Evolutionary conservation across 2,888 invertebrate species (phyloP).

Genomic region (Gerosis bhagava): DNA sequence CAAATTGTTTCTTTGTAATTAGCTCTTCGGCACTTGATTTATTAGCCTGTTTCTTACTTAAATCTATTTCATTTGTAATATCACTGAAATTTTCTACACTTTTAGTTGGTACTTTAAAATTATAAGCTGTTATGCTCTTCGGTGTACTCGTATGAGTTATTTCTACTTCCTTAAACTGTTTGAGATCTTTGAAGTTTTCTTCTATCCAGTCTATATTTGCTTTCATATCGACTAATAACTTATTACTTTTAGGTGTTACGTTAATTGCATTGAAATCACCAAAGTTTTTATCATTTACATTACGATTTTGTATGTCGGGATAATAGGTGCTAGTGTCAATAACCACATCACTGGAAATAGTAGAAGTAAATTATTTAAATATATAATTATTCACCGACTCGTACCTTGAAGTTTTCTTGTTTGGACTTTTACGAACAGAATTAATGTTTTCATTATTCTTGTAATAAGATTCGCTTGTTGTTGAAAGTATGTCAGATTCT

Average conservation of each 20-base stretch:
- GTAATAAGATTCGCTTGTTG: background rate
- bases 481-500: background rate
- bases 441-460: background rate
- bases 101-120: background rate
- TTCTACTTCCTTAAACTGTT: background rate
- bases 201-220: constrained; percentile 33
- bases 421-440: background rate
- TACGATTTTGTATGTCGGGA: too few species aligned
- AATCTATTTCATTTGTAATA: constrained; percentile 37
- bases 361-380: background rate
- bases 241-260: background rate
- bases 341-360: background rate
- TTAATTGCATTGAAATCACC: too few species aligned
- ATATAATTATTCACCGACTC: background rate
- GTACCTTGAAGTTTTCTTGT: too few species aligned
- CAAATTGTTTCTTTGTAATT: constrained; percentile 50
- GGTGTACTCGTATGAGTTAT: background rate
- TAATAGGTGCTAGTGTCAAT: too few species aligned
- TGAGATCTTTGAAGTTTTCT: constrained; percentile 28
- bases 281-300: too few species aligned
- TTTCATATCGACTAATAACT: constrained; percentile 13
- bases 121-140: constrained; percentile 12
- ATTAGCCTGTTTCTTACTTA: constrained; percentile 33
- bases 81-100: background rate
- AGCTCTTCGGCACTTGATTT: constrained; percentile 38